Percentiles rank a stretch among this genome's conserved stretches.
phyloP scores from a whole-genome alignment of 1,140 invertebrate species.

The Drosophila arizonae region DNA sequence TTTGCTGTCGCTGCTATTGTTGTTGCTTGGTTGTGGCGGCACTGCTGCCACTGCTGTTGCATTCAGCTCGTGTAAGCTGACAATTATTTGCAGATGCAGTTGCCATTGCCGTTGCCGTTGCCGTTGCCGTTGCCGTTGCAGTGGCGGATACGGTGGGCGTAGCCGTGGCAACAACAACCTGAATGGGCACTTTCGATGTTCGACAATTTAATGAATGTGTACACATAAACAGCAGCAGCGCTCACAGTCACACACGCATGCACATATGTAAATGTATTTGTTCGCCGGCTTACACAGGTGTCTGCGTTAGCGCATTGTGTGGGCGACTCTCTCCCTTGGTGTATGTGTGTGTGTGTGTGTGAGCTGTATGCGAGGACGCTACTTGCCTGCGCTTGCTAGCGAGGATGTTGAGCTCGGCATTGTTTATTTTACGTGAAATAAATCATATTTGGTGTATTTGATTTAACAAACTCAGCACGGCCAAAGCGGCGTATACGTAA shows the following conservation, averaged over 20 bases:
- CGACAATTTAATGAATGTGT: constrained; percentile 81
- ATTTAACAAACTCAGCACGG: constrained; percentile 18
- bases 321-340: neutral
- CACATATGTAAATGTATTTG: constrained; percentile 17
- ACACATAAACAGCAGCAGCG: constrained; percentile 71
- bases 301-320: constrained; percentile 23
- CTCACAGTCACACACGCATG: constrained; percentile 13
- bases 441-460: constrained; percentile 52
- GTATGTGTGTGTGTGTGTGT: constrained; percentile 3
- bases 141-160: constrained; percentile 52
- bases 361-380: constrained; percentile 8
- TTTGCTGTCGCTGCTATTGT: constrained; percentile 10
- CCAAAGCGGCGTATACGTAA: constrained; percentile 29
- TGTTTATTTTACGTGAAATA: constrained; percentile 55
- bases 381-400: constrained; percentile 31
- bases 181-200: constrained; percentile 80
- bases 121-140: constrained; percentile 9
- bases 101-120: constrained; percentile 10
- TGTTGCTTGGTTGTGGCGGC: constrained; percentile 5
- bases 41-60: constrained; percentile 42
- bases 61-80: constrained; percentile 77
- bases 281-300: constrained; percentile 16
- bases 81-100: constrained; percentile 79
- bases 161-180: constrained; percentile 72
- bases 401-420: constrained; percentile 27